Percentiles rank a stretch among this genome's conserved stretches.
phyloP scores from a whole-genome alignment of 2,888 invertebrate genomes.

The Hipparchia semele region DNA sequence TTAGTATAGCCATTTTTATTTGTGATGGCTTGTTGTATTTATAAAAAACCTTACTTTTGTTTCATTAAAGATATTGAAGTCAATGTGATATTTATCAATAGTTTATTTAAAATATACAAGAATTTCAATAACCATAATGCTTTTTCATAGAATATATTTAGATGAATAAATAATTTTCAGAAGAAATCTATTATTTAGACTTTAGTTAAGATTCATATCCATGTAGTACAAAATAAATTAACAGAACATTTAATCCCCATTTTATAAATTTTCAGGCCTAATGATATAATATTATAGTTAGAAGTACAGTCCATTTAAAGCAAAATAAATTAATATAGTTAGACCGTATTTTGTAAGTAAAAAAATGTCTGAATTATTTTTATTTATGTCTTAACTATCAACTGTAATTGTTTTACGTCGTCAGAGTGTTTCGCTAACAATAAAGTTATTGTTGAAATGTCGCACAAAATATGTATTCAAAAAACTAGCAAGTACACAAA shows the following conservation, averaged over 20 bases:
- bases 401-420: background rate
- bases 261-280: too few species aligned
- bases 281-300: too few species aligned
- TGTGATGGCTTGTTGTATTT: constrained; percentile 3
- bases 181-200: background rate
- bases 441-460: background rate
- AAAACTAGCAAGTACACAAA: background rate
- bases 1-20: constrained; percentile 21
- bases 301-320: too few species aligned
- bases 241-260: background rate
- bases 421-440: background rate
- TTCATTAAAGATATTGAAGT: background rate
- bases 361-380: background rate
- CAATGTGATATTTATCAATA: constrained; percentile 16
- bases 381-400: too few species aligned
- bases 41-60: background rate
- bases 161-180: background rate
- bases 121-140: constrained; percentile 1
- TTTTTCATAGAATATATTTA: constrained; percentile 6
- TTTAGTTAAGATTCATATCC: background rate
- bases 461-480: background rate
- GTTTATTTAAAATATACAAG: constrained; percentile 8
- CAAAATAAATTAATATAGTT: background rate
- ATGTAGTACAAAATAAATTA: constrained; percentile 27
- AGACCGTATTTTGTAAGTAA: background rate